phyloP scores from a whole-genome alignment of 1,140 invertebrate species.

The Aethina tumida region DNA sequence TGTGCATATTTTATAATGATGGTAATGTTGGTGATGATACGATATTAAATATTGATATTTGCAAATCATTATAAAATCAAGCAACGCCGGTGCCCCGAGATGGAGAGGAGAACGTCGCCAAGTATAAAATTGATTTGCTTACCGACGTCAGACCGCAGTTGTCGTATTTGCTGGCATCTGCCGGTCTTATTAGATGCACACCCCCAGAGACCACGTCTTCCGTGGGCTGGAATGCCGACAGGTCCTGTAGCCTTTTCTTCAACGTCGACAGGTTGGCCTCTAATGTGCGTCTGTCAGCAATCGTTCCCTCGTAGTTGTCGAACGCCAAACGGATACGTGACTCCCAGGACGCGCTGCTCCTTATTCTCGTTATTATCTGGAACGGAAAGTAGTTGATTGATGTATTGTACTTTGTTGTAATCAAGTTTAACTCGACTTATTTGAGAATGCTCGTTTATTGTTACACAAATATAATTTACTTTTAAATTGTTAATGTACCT shows the following conservation, averaged over 20 bases:
- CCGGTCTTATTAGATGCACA: slow-evolving; percentile 26
- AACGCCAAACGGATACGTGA: slow-evolving; percentile 18
- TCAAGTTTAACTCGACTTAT: slow-evolving; percentile 1
- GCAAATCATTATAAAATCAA: neutral
- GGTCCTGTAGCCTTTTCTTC: slow-evolving; percentile 17
- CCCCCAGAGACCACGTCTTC: slow-evolving; percentile 22
- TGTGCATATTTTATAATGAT: neutral
- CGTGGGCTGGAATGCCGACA: slow-evolving; percentile 18
- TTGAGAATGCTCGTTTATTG: neutral
- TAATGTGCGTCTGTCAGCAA: slow-evolving; percentile 16
- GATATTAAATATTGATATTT: neutral
- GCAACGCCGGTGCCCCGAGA: too few species aligned
- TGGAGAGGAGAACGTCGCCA: neutral
- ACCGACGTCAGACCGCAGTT: slow-evolving; percentile 28
- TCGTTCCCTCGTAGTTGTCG: slow-evolving; percentile 14
- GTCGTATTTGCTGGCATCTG: slow-evolving; percentile 30
- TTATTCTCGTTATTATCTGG: too few species aligned
- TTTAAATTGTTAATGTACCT: slow-evolving; percentile 15
- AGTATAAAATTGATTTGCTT: slow-evolving; percentile 7
- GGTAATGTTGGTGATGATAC: neutral
- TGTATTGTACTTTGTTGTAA: neutral
- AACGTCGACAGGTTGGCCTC: slow-evolving; percentile 20
- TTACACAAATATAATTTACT: slow-evolving; percentile 1
- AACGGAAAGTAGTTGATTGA: slow-evolving; percentile 16
- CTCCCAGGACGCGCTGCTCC: too few species aligned